A percentile compares a stretch with the other conserved stretches of the same genome.
These are phyloP conservation scores for Electrophaes corylata DNA, from an alignment of 2,888 invertebrate species.

Conservation along the genomic window DNA sequence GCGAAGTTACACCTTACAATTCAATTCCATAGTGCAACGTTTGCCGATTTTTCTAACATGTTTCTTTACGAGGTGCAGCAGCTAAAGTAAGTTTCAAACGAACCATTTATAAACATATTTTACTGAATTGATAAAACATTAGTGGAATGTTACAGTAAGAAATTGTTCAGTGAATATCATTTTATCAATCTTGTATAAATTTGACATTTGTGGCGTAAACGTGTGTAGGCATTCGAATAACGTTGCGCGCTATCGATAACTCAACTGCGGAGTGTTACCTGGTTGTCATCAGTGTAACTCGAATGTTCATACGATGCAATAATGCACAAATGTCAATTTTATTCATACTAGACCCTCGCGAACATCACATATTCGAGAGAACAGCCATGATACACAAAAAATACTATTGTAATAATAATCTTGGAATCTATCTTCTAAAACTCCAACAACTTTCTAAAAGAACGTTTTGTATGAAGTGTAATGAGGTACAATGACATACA, in stretches of 20 bases:
- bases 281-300: no score
- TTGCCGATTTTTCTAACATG: constrained; percentile 50
- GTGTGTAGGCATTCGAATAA: no score
- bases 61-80: constrained; percentile 27
- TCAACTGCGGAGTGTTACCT: no score
- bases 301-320: no score
- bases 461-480: background rate
- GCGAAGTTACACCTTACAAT: constrained; percentile 69
- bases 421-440: no score
- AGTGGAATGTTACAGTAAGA: constrained; percentile 1
- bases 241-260: no score
- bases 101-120: background rate
- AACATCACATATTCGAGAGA: no score
- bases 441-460: background rate
- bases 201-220: no score
- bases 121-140: background rate
- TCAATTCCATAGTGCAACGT: constrained; percentile 81
- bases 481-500: background rate
- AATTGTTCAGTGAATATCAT: background rate
- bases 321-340: no score
- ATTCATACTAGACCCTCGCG: no score
- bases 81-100: constrained; percentile 12
- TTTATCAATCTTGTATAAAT: background rate
- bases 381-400: no score
- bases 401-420: no score